Percentiles rank a stretch among this genome's conserved stretches.
These are phyloP conservation scores for Sogatella furcifera DNA, from an alignment of 1,140 invertebrate species.

Conservation along the genomic window DNA sequence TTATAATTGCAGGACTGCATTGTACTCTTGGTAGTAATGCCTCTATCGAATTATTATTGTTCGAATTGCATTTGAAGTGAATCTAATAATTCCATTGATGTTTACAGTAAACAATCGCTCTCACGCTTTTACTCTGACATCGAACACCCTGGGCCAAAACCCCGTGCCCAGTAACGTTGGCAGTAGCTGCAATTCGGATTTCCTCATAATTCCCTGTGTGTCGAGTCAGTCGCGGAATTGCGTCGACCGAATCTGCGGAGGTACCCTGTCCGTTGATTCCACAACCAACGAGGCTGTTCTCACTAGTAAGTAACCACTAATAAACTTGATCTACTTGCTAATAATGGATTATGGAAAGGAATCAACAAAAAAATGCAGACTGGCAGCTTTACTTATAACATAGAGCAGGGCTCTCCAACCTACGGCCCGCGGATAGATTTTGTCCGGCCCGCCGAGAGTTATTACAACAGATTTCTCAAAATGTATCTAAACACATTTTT, in stretches of 20 bases:
- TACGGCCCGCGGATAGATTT: no score
- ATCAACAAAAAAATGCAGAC: no score
- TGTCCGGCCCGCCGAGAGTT: no score
- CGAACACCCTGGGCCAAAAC: conserved; percentile 47
- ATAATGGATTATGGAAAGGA: not conserved
- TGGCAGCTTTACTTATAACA: no score
- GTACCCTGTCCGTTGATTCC: conserved; percentile 52
- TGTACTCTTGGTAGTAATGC: not conserved
- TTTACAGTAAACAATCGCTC: conserved; percentile 46
- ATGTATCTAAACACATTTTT: no score
- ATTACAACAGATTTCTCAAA: no score
- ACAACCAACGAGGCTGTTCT: conserved; percentile 44
- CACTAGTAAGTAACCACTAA: conserved; percentile 45
- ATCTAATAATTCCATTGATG: not conserved
- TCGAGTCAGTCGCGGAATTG: conserved; percentile 40
- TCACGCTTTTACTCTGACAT: conserved; percentile 57
- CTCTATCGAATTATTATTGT: not conserved
- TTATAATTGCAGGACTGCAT: no score
- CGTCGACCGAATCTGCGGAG: conserved; percentile 60
- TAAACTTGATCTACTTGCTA: not conserved
- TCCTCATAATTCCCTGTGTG: conserved; percentile 65
- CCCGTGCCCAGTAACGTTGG: conserved; percentile 45
- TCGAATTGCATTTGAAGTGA: no score
- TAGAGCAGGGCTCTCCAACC: no score
- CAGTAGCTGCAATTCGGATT: conserved; percentile 58